Conservation (phyloP, 1,140 invertebrate species). For the Pseudomyrmex gracilis region DNA sequence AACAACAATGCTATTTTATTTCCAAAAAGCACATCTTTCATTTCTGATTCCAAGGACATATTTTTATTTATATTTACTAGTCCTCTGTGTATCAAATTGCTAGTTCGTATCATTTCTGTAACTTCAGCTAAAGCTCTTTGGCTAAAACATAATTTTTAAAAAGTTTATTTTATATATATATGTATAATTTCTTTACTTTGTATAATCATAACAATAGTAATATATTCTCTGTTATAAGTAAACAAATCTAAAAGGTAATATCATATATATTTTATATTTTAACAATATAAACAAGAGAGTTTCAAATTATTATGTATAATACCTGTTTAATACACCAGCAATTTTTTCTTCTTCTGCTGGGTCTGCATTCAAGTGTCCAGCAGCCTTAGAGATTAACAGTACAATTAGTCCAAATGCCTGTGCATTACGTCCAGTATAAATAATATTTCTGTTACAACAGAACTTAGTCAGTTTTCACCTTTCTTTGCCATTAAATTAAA, state of each 20-base stretch:
- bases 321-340: conserved; percentile 91
- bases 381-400: conserved; percentile 95
- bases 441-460: conserved; percentile 87
- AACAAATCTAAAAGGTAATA: too few species aligned
- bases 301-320: conserved; percentile 42
- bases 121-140: conserved; percentile 97
- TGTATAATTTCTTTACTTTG: background rate
- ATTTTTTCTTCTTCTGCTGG: conserved; percentile 94
- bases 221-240: conserved; percentile 32
- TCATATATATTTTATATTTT: conserved; percentile 6
- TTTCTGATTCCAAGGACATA: conserved; percentile 86
- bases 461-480: too few species aligned
- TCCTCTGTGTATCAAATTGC: conserved; percentile 96
- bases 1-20: conserved; percentile 97
- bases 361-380: conserved; percentile 92
- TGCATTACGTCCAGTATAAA: conserved; percentile 96
- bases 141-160: conserved; percentile 82
- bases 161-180: background rate
- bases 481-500: too few species aligned
- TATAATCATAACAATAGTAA: background rate
- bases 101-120: conserved; percentile 99
- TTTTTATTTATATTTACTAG: conserved; percentile 92
- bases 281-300: background rate
- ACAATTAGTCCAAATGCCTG: conserved; percentile 97
- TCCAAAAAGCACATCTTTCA: conserved; percentile 95